A percentile compares a stretch with the other conserved stretches of the same genome.
Conservation (phyloP, 2,797 vertebrate species). For the Staurois parvus region DNA sequence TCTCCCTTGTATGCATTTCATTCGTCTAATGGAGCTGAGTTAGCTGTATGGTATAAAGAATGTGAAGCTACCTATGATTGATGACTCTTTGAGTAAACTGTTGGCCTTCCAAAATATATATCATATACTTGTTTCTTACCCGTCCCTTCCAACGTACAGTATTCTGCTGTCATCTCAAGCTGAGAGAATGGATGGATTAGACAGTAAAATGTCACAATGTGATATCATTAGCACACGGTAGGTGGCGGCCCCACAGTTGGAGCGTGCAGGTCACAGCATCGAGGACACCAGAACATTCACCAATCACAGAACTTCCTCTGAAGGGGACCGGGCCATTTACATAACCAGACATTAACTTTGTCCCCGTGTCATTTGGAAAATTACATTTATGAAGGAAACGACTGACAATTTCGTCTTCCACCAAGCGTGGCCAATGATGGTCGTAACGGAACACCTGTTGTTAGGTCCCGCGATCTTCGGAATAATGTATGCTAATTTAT, state of each 20-base stretch:
- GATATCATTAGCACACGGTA: not conserved
- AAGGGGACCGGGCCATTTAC: constrained; percentile 11
- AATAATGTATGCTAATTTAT: constrained; percentile 45
- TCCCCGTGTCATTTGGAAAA: constrained; percentile 24
- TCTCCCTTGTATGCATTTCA: too few relatives aligned
- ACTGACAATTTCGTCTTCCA: not conserved
- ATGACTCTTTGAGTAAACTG: too few relatives aligned
- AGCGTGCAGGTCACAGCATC: not conserved
- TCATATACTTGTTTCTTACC: too few relatives aligned
- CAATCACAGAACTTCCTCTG: constrained; percentile 16
- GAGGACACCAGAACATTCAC: not conserved
- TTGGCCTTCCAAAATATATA: too few relatives aligned
- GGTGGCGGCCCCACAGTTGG: not conserved
- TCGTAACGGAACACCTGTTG: not conserved
- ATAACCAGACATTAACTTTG: constrained; percentile 3
- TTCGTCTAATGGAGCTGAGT: too few relatives aligned
- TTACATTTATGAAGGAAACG: constrained; percentile 3
- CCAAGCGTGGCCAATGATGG: not conserved
- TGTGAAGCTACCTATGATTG: too few relatives aligned
- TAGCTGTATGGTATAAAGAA: too few relatives aligned
- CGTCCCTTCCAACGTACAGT: too few relatives aligned
- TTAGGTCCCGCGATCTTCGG: not conserved
- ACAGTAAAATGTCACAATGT: not conserved
- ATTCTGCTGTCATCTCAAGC: not conserved
- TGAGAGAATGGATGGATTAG: not conserved